A percentile compares a stretch with the other conserved stretches of the same genome.
Conservation (phyloP, 2,113 vertebrate species). For the Xiphophorus couchianus region DNA sequence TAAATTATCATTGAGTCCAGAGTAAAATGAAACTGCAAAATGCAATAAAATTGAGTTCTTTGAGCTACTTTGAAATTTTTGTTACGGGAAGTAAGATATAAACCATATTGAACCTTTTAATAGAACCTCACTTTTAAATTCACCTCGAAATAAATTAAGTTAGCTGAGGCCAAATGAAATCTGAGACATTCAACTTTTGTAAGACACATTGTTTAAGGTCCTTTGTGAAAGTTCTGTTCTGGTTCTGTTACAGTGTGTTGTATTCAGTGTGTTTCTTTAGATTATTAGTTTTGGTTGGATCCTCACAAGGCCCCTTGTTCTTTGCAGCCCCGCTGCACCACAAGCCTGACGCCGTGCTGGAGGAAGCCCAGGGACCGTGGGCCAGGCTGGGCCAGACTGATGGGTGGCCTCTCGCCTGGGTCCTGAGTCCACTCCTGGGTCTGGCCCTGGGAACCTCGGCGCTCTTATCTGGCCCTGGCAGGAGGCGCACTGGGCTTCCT, state of each 20-base stretch:
- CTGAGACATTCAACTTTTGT: no score
- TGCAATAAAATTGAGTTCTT: not conserved
- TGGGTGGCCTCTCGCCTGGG: conserved; percentile 80
- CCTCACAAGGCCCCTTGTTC: conserved; percentile 82
- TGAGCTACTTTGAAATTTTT: not conserved
- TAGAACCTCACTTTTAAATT: not conserved
- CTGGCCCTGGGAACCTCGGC: conserved; percentile 92
- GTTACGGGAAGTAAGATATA: not conserved
- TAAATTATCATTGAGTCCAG: not conserved
- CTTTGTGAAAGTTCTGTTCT: conserved; percentile 68
- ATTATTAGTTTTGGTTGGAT: conserved; percentile 71
- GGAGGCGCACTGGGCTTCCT: conserved; percentile 97
- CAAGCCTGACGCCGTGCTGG: conserved; percentile 79
- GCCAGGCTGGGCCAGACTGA: conserved; percentile 85
- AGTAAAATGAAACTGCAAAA: not conserved
- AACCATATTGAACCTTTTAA: not conserved
- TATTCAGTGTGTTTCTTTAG: conserved; percentile 63
- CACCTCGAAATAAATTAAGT: not conserved
- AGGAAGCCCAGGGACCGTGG: conserved; percentile 84
- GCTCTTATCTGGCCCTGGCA: conserved; percentile 98
- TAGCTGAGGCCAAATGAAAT: no score
- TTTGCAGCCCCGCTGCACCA: conserved; percentile 77
- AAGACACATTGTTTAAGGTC: conserved; percentile 3
- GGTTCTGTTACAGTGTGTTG: conserved; percentile 54
- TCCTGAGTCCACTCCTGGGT: conserved; percentile 85